Conservation (phyloP, 2,888 invertebrate species). For the Mythimna albipuncta region DNA sequence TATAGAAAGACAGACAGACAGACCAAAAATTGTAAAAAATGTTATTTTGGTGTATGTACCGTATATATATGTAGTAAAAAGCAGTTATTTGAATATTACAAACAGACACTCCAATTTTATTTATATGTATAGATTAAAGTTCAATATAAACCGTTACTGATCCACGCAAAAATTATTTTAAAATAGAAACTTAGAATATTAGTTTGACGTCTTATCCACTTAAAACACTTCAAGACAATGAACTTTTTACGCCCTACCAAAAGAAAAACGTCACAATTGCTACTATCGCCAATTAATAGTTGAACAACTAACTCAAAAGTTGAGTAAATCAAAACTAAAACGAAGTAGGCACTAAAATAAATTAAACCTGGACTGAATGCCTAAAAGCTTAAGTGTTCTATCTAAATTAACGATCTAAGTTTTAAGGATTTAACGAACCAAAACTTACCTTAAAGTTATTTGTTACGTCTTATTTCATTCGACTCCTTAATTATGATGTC, state of each 20-base stretch:
- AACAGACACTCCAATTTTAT: too few relatives aligned
- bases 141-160: too few relatives aligned
- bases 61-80: too few relatives aligned
- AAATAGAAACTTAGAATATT: neutral
- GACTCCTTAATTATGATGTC: conserved; percentile 43
- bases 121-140: too few relatives aligned
- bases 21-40: too few relatives aligned
- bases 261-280: neutral
- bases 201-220: neutral
- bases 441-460: conserved; percentile 43
- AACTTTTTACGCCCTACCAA: too few relatives aligned
- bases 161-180: too few relatives aligned
- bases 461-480: conserved; percentile 45
- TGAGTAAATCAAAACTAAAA: conserved; percentile 39
- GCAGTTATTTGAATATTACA: too few relatives aligned
- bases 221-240: neutral
- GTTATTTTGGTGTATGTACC: too few relatives aligned
- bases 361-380: conserved; percentile 46
- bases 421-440: conserved; percentile 42
- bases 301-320: conserved; percentile 23
- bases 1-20: too few relatives aligned
- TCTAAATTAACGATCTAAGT: conserved; percentile 58
- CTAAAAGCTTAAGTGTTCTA: conserved; percentile 58
- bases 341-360: conserved; percentile 32
- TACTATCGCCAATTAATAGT: conserved; percentile 6